phyloP scores from a whole-genome alignment of 2,888 invertebrate species.

The Diploptera punctata region DNA sequence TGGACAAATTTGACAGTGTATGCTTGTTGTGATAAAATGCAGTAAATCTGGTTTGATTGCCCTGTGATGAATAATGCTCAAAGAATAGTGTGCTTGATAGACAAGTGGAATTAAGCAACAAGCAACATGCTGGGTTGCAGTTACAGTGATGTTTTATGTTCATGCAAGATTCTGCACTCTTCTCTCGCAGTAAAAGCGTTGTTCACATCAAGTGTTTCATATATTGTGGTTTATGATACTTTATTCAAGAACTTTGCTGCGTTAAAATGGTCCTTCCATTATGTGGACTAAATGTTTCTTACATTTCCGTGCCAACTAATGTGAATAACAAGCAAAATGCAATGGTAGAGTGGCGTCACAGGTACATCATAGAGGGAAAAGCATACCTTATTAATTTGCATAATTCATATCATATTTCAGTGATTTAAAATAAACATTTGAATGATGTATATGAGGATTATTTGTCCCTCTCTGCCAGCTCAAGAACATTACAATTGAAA shows the following conservation, averaged over 20 bases:
- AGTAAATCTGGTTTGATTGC: neutral
- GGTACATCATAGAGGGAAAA: conserved; percentile 36
- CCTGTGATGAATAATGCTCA: conserved; percentile 33
- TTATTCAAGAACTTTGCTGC: no score
- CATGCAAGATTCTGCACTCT: conserved; percentile 16
- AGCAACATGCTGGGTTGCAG: conserved; percentile 40
- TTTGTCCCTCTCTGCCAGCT: no score
- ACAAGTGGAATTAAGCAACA: neutral
- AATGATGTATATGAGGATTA: no score
- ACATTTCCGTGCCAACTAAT: conserved; percentile 29
- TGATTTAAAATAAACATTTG: no score
- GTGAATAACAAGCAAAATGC: conserved; percentile 11
- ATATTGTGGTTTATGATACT: no score
- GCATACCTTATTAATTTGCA: no score
- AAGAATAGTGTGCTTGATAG: conserved; percentile 34
- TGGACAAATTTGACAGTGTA: neutral
- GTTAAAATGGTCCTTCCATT: no score
- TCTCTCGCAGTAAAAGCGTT: neutral
- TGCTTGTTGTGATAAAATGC: neutral
- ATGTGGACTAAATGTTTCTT: neutral
- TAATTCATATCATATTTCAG: no score
- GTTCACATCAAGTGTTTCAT: neutral
- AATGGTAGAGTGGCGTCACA: conserved; percentile 39
- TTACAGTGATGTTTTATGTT: conserved; percentile 36
- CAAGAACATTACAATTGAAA: no score